Evolutionary conservation across 2,888 invertebrate genomes (phyloP), one percentile per base, ranked within the genome.

Genomic region (Rambutsinella grinnellia): DNA sequence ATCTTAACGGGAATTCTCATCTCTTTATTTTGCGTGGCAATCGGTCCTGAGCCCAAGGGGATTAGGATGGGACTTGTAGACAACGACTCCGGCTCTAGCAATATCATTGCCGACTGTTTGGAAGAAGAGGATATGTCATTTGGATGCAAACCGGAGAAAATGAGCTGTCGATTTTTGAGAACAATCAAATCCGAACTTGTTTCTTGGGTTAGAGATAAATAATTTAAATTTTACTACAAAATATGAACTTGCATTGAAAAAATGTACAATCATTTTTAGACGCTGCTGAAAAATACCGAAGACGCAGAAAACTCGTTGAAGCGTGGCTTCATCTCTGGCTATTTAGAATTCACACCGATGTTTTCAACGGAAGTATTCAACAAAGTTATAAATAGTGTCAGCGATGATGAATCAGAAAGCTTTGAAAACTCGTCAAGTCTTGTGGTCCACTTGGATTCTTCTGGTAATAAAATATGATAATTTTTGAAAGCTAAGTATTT

Each of bases 151-250:
- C 62, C 66, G 3, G 66, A 78, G 24, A 62, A 51, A 67, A 53
- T 78, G 66, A 62, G 63, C 23, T 78, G 78, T 69, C 36, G 78
- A 51, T 78, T 69, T 57, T 56, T 78, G 19, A 57, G 72, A 56
- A 57, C 46, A 2, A 62, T 78, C 15, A 13, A 62, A 26, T 8
- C 19, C 15, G 70, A 62, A 27, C 15, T 68, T 6, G 54, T 78
- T 8, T 26, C 47, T 44, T 78, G 72, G 61, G 78, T 72, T 27
- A 36, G 36, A 13, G 13, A 36, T 36, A n/a, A n/a, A n/a, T n/a
- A n/a, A n/a, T n/a, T n/a, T n/a, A n/a, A n/a, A n/a, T n/a, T n/a
- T n/a, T n/a, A n/a, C n/a, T n/a, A n/a, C n/a, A n/a, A n/a, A n/a
- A n/a, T n/a, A n/a, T n/a, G n/a, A n/a, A n/a, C n/a, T n/a, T n/a